Conservation (phyloP, 2,888 invertebrate species). For the Rutpela maculata region DNA sequence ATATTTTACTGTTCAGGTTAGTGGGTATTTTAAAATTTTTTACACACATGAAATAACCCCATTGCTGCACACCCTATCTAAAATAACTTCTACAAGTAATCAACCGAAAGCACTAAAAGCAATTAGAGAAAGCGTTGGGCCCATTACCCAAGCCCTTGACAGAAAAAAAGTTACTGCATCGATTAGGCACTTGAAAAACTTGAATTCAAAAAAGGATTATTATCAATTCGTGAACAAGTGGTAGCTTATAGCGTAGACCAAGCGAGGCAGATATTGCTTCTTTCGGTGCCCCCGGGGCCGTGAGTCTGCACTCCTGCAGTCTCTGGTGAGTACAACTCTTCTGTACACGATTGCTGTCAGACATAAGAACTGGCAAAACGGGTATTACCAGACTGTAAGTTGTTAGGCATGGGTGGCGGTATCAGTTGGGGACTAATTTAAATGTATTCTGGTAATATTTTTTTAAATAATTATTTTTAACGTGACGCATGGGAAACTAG, state of each 20-base stretch:
- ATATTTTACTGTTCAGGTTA: no score
- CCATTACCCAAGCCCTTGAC: neutral
- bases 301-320: slow-evolving; percentile 27
- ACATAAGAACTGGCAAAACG: slow-evolving; percentile 31
- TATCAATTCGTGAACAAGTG: slow-evolving; percentile 16
- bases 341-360: neutral
- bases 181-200: slow-evolving; percentile 27
- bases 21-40: no score
- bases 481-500: no score
- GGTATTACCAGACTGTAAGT: slow-evolving; percentile 31
- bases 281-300: slow-evolving; percentile 5
- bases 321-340: slow-evolving; percentile 17
- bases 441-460: no score
- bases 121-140: neutral
- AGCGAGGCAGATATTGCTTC: neutral
- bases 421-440: neutral
- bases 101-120: neutral
- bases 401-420: slow-evolving; percentile 17
- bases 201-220: slow-evolving; percentile 26
- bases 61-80: no score
- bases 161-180: slow-evolving; percentile 15
- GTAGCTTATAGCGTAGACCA: slow-evolving; percentile 19
- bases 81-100: slow-evolving; percentile 4
- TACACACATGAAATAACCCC: no score
- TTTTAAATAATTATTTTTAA: neutral